Evolutionary conservation across 2,888 invertebrate species (phyloP), one percentile per base, ranked within the genome.

Genomic region (Venustoraphidia nigricollis): DNA sequence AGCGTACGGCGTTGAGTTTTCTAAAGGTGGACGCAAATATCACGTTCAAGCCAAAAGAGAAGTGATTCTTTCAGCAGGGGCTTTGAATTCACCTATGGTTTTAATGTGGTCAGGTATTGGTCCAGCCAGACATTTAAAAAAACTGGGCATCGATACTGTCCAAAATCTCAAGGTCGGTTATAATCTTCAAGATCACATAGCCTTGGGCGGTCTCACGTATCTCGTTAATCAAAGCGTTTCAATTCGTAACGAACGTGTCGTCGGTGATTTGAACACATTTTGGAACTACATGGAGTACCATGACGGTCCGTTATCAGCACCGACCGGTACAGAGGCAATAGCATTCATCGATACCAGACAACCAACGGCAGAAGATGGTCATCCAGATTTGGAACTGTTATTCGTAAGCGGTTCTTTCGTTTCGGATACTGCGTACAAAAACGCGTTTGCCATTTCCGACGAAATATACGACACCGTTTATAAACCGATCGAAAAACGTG

Each of bases 51-150:
- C 76, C 1, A 66, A 65, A 40, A 75, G 72, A 55, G 77, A 77
- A 58, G 71, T 80, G 1, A 76, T 82, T 47, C 57, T 81, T 14
- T 70, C 75, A 34, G 78, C 75, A 1, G 82, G 83, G 3, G 70
- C 81, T 2, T 74, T 83, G 53, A 80, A 81, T 60, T 73, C 77
- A 4, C 88, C 91, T 0, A 90, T 91, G 59, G 62, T 92, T 9
- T 71, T 91, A 8, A 83, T 90, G 86, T 62, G 82, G 38, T 77
- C 77, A 9, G 81, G 81, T 1, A 64, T 78, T 10, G 69, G 72
- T 3, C 72, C 72, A 0, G 63, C 61, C 46, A 62, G 66, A 46
- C 69, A 72, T 50, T 58, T 72, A 4, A 53, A 59, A 46, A 55
- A 60, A 43, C 53, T 64, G 35, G 60, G 62, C 4, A 67, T 70